These are phyloP conservation scores for Lepeophtheirus nordmannii DNA, from an alignment of 2,888 invertebrate species.

Conservation along the genomic window DNA sequence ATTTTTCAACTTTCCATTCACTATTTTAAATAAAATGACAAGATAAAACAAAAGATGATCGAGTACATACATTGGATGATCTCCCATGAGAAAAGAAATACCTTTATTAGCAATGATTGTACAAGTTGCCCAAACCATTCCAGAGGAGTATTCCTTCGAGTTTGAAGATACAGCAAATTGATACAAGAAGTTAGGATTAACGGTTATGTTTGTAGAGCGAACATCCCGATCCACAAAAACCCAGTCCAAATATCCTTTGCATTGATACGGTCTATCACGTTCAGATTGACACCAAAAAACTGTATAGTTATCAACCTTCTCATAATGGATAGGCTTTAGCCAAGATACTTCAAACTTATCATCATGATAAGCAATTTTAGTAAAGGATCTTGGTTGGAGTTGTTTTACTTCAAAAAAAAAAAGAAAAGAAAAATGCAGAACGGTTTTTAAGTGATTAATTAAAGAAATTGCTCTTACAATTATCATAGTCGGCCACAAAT, in stretches of 20 bases:
- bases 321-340: constrained; percentile 42
- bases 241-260: constrained; percentile 35
- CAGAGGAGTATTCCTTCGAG: constrained; percentile 50
- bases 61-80: too few relatives aligned
- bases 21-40: constrained; percentile 28
- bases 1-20: constrained; percentile 44
- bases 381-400: constrained; percentile 46
- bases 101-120: constrained; percentile 42
- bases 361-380: constrained; percentile 54
- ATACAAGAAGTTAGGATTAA: constrained; percentile 45
- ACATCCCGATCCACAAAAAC: constrained; percentile 38
- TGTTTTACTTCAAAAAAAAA: constrained; percentile 30
- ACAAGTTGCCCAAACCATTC: constrained; percentile 70
- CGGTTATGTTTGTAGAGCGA: constrained; percentile 43
- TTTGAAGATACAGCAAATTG: constrained; percentile 71
- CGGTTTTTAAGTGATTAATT: constrained; percentile 16
- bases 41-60: constrained; percentile 21
- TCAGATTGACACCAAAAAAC: constrained; percentile 59
- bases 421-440: constrained; percentile 21
- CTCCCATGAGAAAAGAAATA: constrained; percentile 26
- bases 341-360: constrained; percentile 58
- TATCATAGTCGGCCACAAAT: constrained; percentile 44
- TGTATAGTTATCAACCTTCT: constrained; percentile 51
- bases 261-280: constrained; percentile 44
- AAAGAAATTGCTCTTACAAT: constrained; percentile 35